Evolutionary conservation across 2,797 vertebrate genomes (phyloP), one percentile per base, ranked within the genome.

Genomic region (Rhynchotus rufescens): DNA sequence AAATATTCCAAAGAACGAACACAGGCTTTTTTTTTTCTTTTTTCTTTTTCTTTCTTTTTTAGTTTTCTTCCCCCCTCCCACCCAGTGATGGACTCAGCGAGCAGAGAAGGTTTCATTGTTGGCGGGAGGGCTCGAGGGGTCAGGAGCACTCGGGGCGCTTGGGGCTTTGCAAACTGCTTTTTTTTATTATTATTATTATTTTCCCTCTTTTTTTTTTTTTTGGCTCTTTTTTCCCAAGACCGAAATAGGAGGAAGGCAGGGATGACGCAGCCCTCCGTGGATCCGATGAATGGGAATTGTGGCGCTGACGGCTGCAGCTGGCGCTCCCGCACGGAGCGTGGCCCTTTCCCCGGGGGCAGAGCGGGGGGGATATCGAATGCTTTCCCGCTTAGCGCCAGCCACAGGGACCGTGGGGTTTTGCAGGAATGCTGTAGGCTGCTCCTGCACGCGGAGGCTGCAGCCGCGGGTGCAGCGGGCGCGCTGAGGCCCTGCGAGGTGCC

Each of bases 1-100:
- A 90, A 93, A 75, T 87, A 59, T 84, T 94, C 85, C 93, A 85
- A 86, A 84, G 87, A 94, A 91, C 91, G 87, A 94, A 91, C 92
- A 96, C 95, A 97, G 96, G 92, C 93, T 22, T 34, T 93, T 96
- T 92, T 92, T 96, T 97, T 74, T 86, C 92, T 96, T 92, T 97
- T 96, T 97, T 74, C 84, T 77, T 28, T 28, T 9, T 15, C 6
- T 8, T 15, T 52, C 26, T 54, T 54, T 28, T 52, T 52, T 28
- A 28, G 13, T 52, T 52, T 28, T 52, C 47, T 49, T 49, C 47
- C 47, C 47, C 22, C 22, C 12, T 25, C 47, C 22, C 47, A 49
- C 12, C 47, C 47, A 95, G 57, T 75, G 88, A 93, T 45, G 80
- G 80, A 80, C 93, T 92, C 95, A n/a, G 81, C 42, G 83, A 94